Conservation (phyloP, 1,140 invertebrate species). For the Apocrypta bakeri region DNA sequence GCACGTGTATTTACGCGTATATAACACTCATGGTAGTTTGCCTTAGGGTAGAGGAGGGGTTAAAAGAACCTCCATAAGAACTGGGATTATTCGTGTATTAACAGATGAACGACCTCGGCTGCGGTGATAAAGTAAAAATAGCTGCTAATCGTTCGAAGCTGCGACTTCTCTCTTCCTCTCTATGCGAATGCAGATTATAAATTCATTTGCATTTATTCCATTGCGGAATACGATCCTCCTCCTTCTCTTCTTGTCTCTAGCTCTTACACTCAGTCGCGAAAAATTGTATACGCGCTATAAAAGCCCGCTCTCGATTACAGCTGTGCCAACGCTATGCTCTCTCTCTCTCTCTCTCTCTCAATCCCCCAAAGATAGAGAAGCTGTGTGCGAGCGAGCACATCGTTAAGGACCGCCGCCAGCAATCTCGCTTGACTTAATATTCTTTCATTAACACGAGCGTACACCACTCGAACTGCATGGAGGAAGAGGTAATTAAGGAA, state of each 20-base stretch:
- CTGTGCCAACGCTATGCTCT: too few species aligned
- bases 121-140: not conserved
- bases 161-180: not conserved
- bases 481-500: not conserved
- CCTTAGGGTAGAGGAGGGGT: not conserved
- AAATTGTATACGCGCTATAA: too few species aligned
- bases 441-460: not conserved
- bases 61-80: not conserved
- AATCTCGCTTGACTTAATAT: not conserved
- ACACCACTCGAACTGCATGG: not conserved
- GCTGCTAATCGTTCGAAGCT: not conserved
- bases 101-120: not conserved
- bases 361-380: not conserved
- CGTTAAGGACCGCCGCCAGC: not conserved
- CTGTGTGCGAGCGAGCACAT: not conserved
- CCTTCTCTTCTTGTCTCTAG: too few species aligned
- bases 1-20: not conserved
- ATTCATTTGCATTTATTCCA: not conserved
- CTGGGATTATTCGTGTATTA: not conserved
- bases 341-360: too few species aligned
- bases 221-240: too few species aligned
- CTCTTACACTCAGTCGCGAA: too few species aligned
- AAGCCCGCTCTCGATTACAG: too few species aligned
- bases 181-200: not conserved
- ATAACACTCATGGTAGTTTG: not conserved